These are phyloP conservation scores for Axea sp. DNA, from an alignment of 2,888 invertebrate species.

Conservation along the genomic window DNA sequence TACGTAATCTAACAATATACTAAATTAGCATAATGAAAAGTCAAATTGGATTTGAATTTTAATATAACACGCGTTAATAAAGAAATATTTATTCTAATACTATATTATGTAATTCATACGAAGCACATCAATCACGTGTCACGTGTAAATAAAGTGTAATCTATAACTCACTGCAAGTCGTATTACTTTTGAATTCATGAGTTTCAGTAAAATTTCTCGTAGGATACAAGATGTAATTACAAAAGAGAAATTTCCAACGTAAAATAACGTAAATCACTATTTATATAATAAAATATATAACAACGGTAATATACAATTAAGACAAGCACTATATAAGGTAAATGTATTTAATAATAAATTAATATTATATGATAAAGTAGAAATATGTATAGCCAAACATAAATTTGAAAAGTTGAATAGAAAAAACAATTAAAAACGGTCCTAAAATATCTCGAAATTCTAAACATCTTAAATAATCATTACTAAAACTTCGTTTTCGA, in stretches of 20 bases:
- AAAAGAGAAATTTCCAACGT: conserved; percentile 1
- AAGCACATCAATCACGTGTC: conserved; percentile 48
- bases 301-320: no score
- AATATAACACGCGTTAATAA: conserved; percentile 17
- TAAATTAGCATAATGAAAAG: no score
- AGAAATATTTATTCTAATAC: conserved; percentile 42
- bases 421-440: no score
- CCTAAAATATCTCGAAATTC: no score
- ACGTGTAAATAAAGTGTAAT: conserved; percentile 40
- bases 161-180: conserved; percentile 33
- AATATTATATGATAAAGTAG: no score
- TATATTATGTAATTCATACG: conserved; percentile 38
- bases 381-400: no score
- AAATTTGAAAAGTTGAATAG: no score
- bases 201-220: conserved; percentile 26
- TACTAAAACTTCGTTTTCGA: no score
- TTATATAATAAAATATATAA: no score
- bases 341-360: no score
- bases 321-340: no score
- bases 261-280: neutral
- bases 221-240: conserved; percentile 3
- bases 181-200: conserved; percentile 35
- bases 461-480: no score
- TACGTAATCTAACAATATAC: neutral
- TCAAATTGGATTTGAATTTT: conserved; percentile 35